Evolutionary conservation across 2,797 vertebrate species (phyloP).

Genomic region (Leptoclinus maculatus): DNA sequence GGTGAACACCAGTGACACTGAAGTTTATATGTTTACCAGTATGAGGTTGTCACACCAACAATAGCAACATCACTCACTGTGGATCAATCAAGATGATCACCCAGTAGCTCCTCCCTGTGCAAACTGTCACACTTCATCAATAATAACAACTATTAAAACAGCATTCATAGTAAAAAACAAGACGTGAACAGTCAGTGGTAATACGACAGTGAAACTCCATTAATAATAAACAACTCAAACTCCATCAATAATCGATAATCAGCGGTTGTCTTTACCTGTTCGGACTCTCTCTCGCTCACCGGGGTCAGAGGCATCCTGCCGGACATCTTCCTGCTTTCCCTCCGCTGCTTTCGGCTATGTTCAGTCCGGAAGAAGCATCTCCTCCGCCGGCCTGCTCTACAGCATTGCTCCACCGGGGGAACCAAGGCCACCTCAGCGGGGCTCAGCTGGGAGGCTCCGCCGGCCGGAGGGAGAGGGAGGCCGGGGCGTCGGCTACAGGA

Average conservation of each 20-base stretch:
- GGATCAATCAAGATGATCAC: not conserved
- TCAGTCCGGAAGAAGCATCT: conserved; percentile 48
- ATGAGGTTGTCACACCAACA: not conserved
- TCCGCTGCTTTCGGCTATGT: conserved; percentile 11
- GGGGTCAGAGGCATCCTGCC: conserved; percentile 90
- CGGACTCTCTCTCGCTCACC: conserved; percentile 89
- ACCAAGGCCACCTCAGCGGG: conserved; percentile 39
- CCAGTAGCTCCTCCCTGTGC: not conserved
- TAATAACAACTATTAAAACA: not conserved
- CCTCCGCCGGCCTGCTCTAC: conserved; percentile 39
- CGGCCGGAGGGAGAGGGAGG: conserved; percentile 27
- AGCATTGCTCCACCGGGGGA: conserved; percentile 36
- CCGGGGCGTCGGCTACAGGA: conserved; percentile 55
- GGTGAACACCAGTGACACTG: not conserved
- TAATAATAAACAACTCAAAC: not conserved
- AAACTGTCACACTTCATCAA: not conserved
- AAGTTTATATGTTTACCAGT: not conserved
- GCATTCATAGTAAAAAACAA: not conserved
- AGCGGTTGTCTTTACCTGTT: conserved; percentile 32
- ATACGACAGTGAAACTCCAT: not conserved
- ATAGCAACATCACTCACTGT: not conserved
- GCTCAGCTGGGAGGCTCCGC: conserved; percentile 41
- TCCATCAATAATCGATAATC: conserved; percentile 10
- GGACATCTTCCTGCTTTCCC: conserved; percentile 81
- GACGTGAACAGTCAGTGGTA: not conserved